Base-by-base conservation (phyloP, 1,140 invertebrate genomes). In the Proctacanthus coquilletti region DNA sequence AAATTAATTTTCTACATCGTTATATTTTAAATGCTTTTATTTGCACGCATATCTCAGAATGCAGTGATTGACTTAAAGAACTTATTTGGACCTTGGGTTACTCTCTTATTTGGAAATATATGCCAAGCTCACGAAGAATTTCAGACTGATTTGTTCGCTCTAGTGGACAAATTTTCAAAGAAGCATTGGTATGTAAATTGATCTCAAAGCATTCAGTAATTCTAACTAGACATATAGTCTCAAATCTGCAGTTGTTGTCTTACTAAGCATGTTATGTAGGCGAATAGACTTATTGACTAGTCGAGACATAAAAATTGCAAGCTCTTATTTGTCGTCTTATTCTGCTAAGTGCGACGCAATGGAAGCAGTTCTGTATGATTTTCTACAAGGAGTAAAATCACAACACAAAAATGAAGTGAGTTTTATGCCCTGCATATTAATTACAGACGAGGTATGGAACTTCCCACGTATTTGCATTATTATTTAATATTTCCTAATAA, bases 361-460 rank as follows among this genome's bases (percentile, higher is more conserved):
- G 11, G 18, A 34, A 34, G 18, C 14, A 34, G 11, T 3, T 17
- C 18, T 15, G 17, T 17, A 17, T 18, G 18, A 34, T 17, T 34
- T 34, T 34, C 18, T 34, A 9, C 14, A 17, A 11, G 17, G 18
- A 34, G 11, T 15, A 17, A 10, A 9, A 18, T 18, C 14, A 18
- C 11, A 34, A 17, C 14, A 34, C 18, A 18, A 4, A 34, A 18
- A 17, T 18, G 14, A 13, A 15, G 14, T 34, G 11, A 17, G 34
- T 42, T 27, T 8, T 27, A 9, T 27, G 8, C 55, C 55, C 27
- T 43, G 45, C 5, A 56, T 58, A 19, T 37, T 58, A n/a, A 40
- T 58, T 11, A 47, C 58, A 1, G 55, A 58, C 41, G 55, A 58
- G 47, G 53, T 45, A 38, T 20, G 39, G 20, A 5, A 18, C 3